Percentiles rank a stretch among this genome's conserved stretches.
Evolutionary conservation across 2,797 vertebrate genomes (phyloP).

Genomic region (Lutjanus argentimaculatus): DNA sequence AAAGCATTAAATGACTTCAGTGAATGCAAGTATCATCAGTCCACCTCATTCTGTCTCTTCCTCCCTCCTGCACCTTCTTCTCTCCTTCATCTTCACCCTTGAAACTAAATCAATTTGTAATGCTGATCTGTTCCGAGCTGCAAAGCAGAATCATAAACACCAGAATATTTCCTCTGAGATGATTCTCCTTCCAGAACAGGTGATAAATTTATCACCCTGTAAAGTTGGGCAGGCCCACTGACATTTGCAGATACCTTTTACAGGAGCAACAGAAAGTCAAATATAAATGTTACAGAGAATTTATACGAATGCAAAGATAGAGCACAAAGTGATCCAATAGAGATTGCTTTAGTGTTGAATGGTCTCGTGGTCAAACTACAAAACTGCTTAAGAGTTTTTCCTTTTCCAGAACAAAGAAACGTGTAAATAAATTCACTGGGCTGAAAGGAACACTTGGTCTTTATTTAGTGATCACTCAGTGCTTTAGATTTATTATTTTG

Average conservation of each 20-base stretch:
- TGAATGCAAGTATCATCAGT: no score
- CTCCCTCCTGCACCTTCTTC: not conserved
- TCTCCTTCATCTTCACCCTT: slow-evolving; percentile 14
- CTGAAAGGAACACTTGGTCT: slow-evolving; percentile 5
- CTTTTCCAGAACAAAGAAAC: not conserved
- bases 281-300: not conserved
- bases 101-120: not conserved
- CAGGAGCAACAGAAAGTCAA: not conserved
- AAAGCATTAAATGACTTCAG: no score
- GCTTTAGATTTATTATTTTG: slow-evolving; percentile 16
- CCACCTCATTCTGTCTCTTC: no score
- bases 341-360: not conserved
- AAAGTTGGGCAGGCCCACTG: not conserved
- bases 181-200: slow-evolving; percentile 1
- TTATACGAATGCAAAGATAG: not conserved
- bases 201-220: slow-evolving; percentile 14
- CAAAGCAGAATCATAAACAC: slow-evolving; percentile 17
- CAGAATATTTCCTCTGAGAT: slow-evolving; percentile 1
- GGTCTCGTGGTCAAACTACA: not conserved
- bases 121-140: not conserved
- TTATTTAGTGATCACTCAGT: slow-evolving; percentile 23
- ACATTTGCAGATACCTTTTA: slow-evolving; percentile 3
- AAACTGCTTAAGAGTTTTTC: not conserved
- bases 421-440: not conserved
- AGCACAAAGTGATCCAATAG: not conserved